These are phyloP conservation scores for Chaenogobius annularis DNA, from an alignment of 2,113 vertebrate species.

Conservation along the genomic window DNA sequence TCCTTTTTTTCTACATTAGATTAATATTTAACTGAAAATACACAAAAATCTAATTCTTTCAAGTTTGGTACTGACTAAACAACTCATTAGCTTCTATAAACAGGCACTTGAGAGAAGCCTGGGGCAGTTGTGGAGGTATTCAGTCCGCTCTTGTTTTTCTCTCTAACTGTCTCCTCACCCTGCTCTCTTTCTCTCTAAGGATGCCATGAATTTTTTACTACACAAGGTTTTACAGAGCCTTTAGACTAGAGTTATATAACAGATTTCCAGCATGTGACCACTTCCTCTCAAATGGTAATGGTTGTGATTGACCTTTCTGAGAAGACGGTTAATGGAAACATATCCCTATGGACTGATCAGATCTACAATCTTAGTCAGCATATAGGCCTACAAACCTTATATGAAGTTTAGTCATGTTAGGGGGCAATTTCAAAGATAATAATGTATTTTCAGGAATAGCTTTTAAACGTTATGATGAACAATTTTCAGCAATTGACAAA, in stretches of 20 bases:
- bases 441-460: no score
- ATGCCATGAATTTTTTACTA: slow-evolving; percentile 33
- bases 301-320: neutral
- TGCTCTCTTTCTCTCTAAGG: neutral
- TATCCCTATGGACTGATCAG: slow-evolving; percentile 12
- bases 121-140: slow-evolving; percentile 4
- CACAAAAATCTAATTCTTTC: neutral
- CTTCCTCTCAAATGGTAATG: neutral
- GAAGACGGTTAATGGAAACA: neutral
- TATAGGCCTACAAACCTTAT: no score
- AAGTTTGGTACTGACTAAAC: neutral
- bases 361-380: neutral
- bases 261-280: slow-evolving; percentile 13
- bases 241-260: slow-evolving; percentile 14
- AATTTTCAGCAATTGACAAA: no score
- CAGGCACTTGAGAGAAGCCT: neutral
- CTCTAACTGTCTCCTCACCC: neutral
- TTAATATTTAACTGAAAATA: neutral
- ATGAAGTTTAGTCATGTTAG: no score
- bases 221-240: slow-evolving; percentile 27
- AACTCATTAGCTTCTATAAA: slow-evolving; percentile 2
- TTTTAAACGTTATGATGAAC: no score
- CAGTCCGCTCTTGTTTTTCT: neutral
- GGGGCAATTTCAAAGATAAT: no score
- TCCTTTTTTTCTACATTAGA: neutral